phyloP scores from a whole-genome alignment of 2,113 vertebrate genomes.

The Vanacampus margaritifer region DNA sequence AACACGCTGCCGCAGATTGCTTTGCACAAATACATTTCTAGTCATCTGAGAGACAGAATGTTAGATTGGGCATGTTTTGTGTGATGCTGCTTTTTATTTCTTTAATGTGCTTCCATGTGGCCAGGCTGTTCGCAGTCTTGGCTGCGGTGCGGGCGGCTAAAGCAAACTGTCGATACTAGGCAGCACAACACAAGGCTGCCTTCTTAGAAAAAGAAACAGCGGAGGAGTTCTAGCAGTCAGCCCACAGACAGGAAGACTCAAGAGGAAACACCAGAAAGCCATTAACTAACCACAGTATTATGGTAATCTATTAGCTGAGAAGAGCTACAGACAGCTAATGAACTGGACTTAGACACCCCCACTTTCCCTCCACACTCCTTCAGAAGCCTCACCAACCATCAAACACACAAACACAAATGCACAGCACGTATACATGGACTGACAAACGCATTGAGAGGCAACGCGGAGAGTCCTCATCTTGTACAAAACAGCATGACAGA shows the following conservation, averaged over 20 bases:
- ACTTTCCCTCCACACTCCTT: not conserved
- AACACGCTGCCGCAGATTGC: constrained; percentile 21
- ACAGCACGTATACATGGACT: constrained; percentile 10
- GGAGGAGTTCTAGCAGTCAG: constrained; percentile 81
- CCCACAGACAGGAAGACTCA: constrained; percentile 90
- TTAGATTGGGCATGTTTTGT: constrained; percentile 54
- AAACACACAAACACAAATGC: constrained; percentile 12
- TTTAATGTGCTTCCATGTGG: constrained; percentile 56
- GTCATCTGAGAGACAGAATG: constrained; percentile 37
- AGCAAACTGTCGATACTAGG: constrained; percentile 69
- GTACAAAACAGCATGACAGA: constrained; percentile 94
- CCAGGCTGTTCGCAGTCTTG: constrained; percentile 56
- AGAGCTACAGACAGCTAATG: constrained; percentile 89
- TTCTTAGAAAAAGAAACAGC: constrained; percentile 54
- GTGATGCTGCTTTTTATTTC: constrained; percentile 50
- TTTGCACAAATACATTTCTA: constrained; percentile 28
- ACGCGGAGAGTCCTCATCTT: constrained; percentile 85
- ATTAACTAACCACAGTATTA: constrained; percentile 99
- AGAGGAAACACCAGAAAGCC: constrained; percentile 97
- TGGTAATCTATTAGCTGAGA: constrained; percentile 92
- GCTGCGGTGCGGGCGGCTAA: constrained; percentile 41
- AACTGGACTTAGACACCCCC: constrained; percentile 81
- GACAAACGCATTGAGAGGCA: constrained; percentile 77
- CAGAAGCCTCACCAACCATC: constrained; percentile 15
- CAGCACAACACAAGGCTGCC: constrained; percentile 76